Percentiles rank a stretch among this genome's conserved stretches.
These are phyloP conservation scores for Heteractis magnifica DNA, from an alignment of 92 coral and sea anemone species.

Conservation along the genomic window DNA sequence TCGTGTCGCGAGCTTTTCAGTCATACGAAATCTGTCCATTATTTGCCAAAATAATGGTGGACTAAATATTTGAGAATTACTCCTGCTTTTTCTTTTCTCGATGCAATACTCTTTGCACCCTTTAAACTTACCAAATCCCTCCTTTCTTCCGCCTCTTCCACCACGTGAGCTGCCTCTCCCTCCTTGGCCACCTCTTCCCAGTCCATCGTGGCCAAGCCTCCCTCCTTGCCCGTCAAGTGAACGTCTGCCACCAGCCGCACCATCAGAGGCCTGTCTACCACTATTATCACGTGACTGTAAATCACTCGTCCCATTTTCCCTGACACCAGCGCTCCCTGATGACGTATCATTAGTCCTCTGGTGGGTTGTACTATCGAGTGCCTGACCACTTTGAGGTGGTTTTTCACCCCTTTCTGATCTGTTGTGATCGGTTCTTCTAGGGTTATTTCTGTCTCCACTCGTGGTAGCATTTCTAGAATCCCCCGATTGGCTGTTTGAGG, in stretches of 20 bases:
- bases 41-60: too few species aligned
- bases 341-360: not conserved
- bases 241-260: not conserved
- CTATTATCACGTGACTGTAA: conserved; percentile 15
- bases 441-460: conserved; percentile 32
- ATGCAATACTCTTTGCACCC: too few species aligned
- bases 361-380: not conserved
- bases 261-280: not conserved
- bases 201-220: conserved; percentile 5
- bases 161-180: conserved; percentile 63
- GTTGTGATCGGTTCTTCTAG: conserved; percentile 47
- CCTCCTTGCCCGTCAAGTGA: conserved; percentile 9
- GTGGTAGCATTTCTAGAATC: not conserved
- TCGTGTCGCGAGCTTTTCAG: too few species aligned
- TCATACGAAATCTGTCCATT: too few species aligned
- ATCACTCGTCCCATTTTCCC: conserved; percentile 31
- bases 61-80: too few species aligned
- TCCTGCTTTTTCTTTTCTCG: too few species aligned
- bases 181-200: conserved; percentile 27
- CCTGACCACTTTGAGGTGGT: conserved; percentile 13
- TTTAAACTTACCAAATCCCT: conserved; percentile 55
- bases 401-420: conserved; percentile 45
- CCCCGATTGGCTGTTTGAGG: conserved; percentile 13
- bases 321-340: conserved; percentile 15
- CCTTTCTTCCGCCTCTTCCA: conserved; percentile 65